Conservation (phyloP, 2,113 vertebrate species). For the Pseudonaja textilis region DNA sequence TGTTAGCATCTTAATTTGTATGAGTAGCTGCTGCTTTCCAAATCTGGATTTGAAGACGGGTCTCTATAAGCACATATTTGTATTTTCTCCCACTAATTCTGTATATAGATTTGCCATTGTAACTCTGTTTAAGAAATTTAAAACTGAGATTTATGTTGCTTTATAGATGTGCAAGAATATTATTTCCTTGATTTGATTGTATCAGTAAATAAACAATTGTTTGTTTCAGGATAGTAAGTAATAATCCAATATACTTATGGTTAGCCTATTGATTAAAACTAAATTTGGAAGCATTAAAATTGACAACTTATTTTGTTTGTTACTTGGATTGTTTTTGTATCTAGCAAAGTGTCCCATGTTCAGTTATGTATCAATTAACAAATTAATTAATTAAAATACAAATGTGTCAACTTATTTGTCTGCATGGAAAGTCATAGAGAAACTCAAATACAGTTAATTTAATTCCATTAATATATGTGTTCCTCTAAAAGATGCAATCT, state of each 20-base stretch:
- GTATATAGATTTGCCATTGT: not conserved
- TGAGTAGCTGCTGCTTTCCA: not conserved
- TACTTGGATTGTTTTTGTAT: not conserved
- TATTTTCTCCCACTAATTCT: not conserved
- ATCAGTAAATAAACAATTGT: not conserved
- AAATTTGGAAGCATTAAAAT: not conserved
- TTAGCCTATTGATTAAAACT: not conserved
- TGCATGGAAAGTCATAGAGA: constrained; percentile 10
- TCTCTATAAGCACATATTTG: not conserved
- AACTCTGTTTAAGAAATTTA: not conserved
- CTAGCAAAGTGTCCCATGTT: not conserved
- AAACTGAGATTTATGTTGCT: not conserved
- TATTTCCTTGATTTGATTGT: not conserved
- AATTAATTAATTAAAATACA: constrained; percentile 25
- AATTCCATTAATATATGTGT: constrained; percentile 45
- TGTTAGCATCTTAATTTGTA: not conserved
- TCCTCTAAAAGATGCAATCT: constrained; percentile 15
- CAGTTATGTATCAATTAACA: not conserved
- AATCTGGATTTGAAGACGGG: not conserved
- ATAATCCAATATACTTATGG: not conserved
- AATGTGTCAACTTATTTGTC: not conserved
- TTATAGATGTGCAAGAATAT: not conserved
- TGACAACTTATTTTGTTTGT: not conserved
- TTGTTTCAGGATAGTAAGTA: not conserved
- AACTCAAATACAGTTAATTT: not conserved